These are phyloP conservation scores for Ecliptopera silaceata DNA, from an alignment of 2,888 invertebrate species.

Conservation along the genomic window DNA sequence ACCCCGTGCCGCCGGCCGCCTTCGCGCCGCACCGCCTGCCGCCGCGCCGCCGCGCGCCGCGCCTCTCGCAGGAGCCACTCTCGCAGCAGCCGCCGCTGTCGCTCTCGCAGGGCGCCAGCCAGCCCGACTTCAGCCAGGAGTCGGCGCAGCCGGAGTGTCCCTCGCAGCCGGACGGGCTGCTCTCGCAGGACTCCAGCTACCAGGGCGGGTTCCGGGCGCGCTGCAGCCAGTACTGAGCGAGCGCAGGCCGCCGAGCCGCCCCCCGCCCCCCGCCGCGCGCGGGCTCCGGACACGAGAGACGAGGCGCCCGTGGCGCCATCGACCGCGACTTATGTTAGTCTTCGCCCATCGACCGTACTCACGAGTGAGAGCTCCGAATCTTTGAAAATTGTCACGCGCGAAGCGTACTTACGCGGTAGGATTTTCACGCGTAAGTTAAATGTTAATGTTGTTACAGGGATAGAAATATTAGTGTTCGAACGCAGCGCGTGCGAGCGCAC, in stretches of 20 bases:
- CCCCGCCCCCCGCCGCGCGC: constrained; percentile 47
- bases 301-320: constrained; percentile 43
- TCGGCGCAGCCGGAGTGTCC: constrained; percentile 93
- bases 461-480: constrained; percentile 52
- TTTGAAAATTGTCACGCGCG: constrained; percentile 55
- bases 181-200: constrained; percentile 96
- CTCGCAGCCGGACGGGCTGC: constrained; percentile 96
- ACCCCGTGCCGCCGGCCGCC: constrained; percentile 96
- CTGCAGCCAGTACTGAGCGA: constrained; percentile 90
- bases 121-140: constrained; percentile 91
- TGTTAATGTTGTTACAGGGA: constrained; percentile 53
- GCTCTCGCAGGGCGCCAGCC: constrained; percentile 89
- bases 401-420: constrained; percentile 49
- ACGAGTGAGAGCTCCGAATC: constrained; percentile 47
- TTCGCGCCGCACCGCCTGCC: constrained; percentile 96
- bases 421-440: constrained; percentile 43
- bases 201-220: constrained; percentile 88
- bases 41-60: constrained; percentile 77
- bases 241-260: constrained; percentile 83
- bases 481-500: constrained; percentile 17
- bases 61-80: constrained; percentile 86
- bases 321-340: constrained; percentile 49
- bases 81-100: constrained; percentile 88
- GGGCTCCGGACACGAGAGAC: constrained; percentile 37
- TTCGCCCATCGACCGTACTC: constrained; percentile 49